phyloP scores from a whole-genome alignment of 2,888 invertebrate genomes.

The Himalopsyche kuldschensis region DNA sequence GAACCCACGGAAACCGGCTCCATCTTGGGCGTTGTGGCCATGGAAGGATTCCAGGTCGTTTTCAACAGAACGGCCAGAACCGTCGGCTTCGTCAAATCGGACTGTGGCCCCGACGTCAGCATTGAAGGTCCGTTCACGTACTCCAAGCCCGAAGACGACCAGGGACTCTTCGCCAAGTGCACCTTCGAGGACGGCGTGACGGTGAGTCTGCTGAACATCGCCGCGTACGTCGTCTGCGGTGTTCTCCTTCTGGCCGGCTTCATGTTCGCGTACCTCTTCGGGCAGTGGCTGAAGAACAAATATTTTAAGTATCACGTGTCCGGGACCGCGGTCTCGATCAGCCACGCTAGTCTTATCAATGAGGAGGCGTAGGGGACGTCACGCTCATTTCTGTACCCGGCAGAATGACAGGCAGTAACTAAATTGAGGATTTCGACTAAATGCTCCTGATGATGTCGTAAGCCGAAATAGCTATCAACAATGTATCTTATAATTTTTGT shows the following conservation, averaged over 20 bases:
- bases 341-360: constrained; percentile 39
- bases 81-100: constrained; percentile 53
- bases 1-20: constrained; percentile 52
- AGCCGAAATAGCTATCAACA: too few relatives aligned
- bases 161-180: constrained; percentile 23
- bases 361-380: constrained; percentile 27
- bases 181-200: constrained; percentile 9
- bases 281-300: constrained; percentile 39
- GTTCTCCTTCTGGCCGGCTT: constrained; percentile 32
- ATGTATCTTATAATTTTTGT: too few relatives aligned
- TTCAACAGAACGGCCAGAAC: constrained; percentile 57
- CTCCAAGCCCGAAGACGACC: constrained; percentile 31
- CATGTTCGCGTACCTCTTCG: constrained; percentile 39
- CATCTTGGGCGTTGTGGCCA: constrained; percentile 56
- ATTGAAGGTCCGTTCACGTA: constrained; percentile 52
- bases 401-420: too few relatives aligned
- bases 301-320: constrained; percentile 35
- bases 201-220: constrained; percentile 34
- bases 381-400: background rate
- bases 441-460: too few relatives aligned
- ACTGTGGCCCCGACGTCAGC: constrained; percentile 51
- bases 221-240: constrained; percentile 38
- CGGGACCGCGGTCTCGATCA: constrained; percentile 35
- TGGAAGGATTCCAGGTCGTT: constrained; percentile 56
- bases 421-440: too few relatives aligned